Conservation (phyloP, 2,797 vertebrate genomes). For the Parauchenoglanis punctatus region DNA sequence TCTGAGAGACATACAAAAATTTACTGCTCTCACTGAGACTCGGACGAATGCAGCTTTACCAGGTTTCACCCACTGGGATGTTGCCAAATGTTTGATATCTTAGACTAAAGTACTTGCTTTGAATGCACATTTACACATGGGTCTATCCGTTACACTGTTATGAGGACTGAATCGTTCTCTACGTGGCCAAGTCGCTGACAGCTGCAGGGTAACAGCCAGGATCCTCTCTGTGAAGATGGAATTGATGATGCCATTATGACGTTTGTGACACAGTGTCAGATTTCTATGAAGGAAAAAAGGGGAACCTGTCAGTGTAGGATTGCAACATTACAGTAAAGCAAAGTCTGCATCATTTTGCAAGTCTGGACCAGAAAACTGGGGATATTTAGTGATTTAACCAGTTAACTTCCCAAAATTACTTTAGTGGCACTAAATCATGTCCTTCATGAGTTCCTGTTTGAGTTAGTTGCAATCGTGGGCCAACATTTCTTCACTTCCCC, state of each 20-base stretch:
- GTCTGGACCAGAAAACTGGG: neutral
- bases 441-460: neutral
- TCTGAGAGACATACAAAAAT: constrained; percentile 38
- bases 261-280: constrained; percentile 58
- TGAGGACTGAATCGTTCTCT: constrained; percentile 59
- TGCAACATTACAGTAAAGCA: constrained; percentile 12
- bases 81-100: constrained; percentile 78
- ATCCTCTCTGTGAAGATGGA: constrained; percentile 64
- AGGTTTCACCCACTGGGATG: constrained; percentile 66
- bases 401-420: neutral
- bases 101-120: constrained; percentile 74
- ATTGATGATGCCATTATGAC: constrained; percentile 55
- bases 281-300: constrained; percentile 55
- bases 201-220: constrained; percentile 60
- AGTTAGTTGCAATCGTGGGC: neutral
- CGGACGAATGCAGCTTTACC: constrained; percentile 62
- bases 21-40: constrained; percentile 46
- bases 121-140: constrained; percentile 66
- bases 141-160: constrained; percentile 61
- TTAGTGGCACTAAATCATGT: neutral
- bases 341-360: constrained; percentile 6
- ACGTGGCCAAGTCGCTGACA: constrained; percentile 70
- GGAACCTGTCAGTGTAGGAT: constrained; percentile 13
- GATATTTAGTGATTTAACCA: neutral
- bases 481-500: neutral